phyloP scores from a whole-genome alignment of 2,113 vertebrate species.

The Phalacrocorax brasilianus region DNA sequence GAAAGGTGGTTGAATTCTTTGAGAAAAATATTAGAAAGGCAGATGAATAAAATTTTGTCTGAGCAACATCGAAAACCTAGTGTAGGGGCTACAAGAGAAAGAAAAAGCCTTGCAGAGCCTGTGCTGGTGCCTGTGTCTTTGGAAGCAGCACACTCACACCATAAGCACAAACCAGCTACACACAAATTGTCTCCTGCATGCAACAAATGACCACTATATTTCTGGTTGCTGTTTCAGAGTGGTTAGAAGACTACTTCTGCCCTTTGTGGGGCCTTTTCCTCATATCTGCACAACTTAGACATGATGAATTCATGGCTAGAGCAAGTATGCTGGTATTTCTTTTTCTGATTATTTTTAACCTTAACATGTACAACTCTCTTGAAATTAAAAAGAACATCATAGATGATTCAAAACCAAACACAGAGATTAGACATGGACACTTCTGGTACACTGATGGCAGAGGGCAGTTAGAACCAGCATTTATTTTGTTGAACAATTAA shows the following conservation, averaged over 20 bases:
- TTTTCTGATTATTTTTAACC: background rate
- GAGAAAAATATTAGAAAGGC: background rate
- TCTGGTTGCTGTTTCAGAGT: background rate
- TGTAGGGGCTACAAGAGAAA: background rate
- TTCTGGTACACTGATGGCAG: background rate
- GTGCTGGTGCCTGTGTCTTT: background rate
- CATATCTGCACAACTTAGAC: background rate
- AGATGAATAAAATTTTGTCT: background rate
- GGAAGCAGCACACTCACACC: background rate
- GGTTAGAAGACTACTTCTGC: background rate
- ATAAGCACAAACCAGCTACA: background rate
- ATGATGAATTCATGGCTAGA: background rate
- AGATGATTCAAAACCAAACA: background rate
- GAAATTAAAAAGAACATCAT: background rate
- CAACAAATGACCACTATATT: background rate
- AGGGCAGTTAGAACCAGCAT: background rate
- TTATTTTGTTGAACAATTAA: background rate
- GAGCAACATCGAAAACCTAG: background rate
- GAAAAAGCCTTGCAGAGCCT: background rate
- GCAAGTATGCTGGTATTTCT: background rate
- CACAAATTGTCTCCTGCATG: background rate
- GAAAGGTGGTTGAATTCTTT: background rate
- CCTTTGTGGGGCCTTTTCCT: background rate
- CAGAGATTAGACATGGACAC: fast-evolving
- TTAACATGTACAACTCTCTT: background rate